Evolutionary conservation across 2,888 invertebrate species (phyloP).

Genomic region (Gisinianus flammeolus): DNA sequence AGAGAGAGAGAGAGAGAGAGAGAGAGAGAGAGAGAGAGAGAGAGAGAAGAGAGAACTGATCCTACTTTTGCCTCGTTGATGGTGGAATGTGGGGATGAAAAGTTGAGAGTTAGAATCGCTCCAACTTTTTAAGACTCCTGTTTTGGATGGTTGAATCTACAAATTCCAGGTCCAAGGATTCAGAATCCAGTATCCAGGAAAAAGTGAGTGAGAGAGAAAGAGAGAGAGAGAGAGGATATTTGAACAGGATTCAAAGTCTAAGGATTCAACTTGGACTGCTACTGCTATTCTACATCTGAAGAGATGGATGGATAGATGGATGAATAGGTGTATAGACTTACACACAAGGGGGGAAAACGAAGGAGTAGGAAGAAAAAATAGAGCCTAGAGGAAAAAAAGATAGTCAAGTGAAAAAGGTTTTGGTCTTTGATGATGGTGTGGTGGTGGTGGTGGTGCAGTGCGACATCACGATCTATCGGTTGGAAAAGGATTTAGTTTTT

Average conservation of each 20-base stretch:
- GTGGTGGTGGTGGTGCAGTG: slow-evolving; percentile 32
- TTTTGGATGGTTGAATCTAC: not conserved
- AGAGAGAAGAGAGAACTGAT: slow-evolving; percentile 8
- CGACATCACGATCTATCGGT: slow-evolving; percentile 39
- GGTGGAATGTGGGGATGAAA: not conserved
- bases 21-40: slow-evolving; percentile 32
- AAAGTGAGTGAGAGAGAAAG: not conserved
- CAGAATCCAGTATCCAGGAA: not conserved
- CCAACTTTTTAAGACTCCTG: not conserved
- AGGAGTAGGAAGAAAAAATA: slow-evolving; percentile 23
- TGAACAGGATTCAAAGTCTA: not conserved
- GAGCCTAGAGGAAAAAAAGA: slow-evolving; percentile 11
- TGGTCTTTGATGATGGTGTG: not conserved
- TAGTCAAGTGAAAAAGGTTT: slow-evolving; percentile 9
- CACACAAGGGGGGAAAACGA: slow-evolving; percentile 11
- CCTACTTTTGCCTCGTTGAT: not conserved
- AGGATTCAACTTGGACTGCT: not conserved
- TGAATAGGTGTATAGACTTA: not conserved
- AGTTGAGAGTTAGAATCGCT: not conserved
- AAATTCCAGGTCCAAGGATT: not conserved
- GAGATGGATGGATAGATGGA: not conserved
- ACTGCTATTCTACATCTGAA: not conserved
- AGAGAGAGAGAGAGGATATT: not conserved
- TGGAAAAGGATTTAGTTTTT: slow-evolving; percentile 38
- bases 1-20: slow-evolving; percentile 33